These are phyloP conservation scores for Zhuqinia jingwanae DNA, from an alignment of 2,888 invertebrate species.

Conservation along the genomic window DNA sequence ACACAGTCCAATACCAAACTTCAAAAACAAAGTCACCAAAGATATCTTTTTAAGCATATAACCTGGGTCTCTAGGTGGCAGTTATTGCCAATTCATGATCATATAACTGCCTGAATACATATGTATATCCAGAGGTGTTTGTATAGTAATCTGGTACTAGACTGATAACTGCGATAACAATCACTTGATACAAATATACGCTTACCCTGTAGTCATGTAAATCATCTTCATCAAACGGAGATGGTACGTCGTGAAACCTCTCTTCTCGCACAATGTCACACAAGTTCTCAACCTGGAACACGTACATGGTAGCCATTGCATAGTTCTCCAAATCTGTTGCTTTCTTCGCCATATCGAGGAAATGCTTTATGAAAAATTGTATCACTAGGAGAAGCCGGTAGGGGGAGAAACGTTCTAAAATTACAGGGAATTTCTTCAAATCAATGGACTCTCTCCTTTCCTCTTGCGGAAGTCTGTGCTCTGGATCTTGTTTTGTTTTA, in stretches of 20 bases:
- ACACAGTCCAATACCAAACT: too few relatives aligned
- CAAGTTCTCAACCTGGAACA: constrained; percentile 87
- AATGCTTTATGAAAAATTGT: constrained; percentile 87
- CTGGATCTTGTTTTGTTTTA: constrained; percentile 65
- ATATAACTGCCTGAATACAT: constrained; percentile 26
- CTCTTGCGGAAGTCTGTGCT: constrained; percentile 62
- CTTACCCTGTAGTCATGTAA: constrained; percentile 66
- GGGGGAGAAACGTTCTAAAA: constrained; percentile 51
- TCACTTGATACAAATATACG: too few relatives aligned
- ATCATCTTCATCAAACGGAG: constrained; percentile 22
- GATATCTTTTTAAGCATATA: too few relatives aligned
- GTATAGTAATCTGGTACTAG: background rate
- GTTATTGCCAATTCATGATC: too few relatives aligned
- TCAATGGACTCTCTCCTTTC: constrained; percentile 76
- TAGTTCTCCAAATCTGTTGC: constrained; percentile 85
- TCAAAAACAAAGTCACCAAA: too few relatives aligned
- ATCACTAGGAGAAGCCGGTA: constrained; percentile 80
- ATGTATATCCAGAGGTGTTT: background rate
- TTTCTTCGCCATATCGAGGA: constrained; percentile 86
- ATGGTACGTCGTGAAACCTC: constrained; percentile 10
- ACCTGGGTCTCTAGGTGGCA: too few relatives aligned
- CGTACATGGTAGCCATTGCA: constrained; percentile 85
- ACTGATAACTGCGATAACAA: too few relatives aligned
- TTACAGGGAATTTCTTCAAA: constrained; percentile 67
- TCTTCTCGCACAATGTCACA: constrained; percentile 83